phyloP scores from a whole-genome alignment of 2,888 invertebrate genomes.

The Drosophila subsilvestris region DNA sequence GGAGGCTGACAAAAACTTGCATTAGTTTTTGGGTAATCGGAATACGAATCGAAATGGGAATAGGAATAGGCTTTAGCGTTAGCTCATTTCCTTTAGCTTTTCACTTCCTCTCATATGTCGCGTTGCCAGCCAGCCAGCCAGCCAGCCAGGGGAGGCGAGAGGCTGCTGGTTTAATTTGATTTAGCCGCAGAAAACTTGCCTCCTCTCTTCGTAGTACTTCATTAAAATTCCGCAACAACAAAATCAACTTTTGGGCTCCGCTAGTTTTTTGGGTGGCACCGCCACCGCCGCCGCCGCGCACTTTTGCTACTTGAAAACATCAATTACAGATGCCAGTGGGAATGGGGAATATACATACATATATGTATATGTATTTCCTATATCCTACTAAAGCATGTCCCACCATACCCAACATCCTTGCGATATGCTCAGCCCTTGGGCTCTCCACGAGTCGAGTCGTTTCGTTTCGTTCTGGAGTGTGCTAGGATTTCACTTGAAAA shows the following conservation, averaged over 20 bases:
- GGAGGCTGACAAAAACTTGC: constrained; percentile 61
- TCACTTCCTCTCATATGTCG: constrained; percentile 2
- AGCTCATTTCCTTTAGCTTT: constrained; percentile 64
- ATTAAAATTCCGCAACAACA: constrained; percentile 78
- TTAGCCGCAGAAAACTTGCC: constrained; percentile 76
- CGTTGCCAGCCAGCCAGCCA: background rate
- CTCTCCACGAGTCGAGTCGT: constrained; percentile 48
- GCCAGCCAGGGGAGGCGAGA: too few relatives aligned
- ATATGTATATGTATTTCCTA: constrained; percentile 22
- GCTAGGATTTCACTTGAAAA: constrained; percentile 82
- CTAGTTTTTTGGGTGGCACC: constrained; percentile 67
- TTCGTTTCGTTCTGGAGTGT: constrained; percentile 62
- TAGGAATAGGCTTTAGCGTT: constrained; percentile 13
- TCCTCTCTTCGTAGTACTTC: constrained; percentile 63
- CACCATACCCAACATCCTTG: constrained; percentile 15
- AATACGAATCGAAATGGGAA: background rate
- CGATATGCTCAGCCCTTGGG: constrained; percentile 66
- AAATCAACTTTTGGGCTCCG: constrained; percentile 64
- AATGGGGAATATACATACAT: constrained; percentile 33
- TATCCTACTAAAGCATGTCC: constrained; percentile 3
- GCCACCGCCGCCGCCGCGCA: too few relatives aligned
- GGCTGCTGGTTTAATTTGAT: constrained; percentile 70
- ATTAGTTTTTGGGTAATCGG: constrained; percentile 64
- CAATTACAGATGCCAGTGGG: background rate
- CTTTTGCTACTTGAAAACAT: constrained; percentile 34